Base-by-base conservation (phyloP, 2,888 invertebrate genomes). In the Mythimna lalbum region DNA sequence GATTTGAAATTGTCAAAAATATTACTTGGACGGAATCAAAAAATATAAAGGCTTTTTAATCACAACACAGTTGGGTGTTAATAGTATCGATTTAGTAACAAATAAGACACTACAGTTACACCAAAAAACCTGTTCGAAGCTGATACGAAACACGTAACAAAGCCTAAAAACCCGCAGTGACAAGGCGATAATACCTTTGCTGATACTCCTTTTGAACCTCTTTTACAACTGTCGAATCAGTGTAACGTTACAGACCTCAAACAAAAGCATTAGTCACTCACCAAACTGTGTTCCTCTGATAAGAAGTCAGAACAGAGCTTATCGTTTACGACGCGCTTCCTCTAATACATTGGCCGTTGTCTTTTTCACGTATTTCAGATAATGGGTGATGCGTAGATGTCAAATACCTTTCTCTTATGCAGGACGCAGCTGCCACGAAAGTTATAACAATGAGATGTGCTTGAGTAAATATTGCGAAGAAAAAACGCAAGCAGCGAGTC, bases 381-480 rank as follows among this genome's bases (percentile, higher is more conserved):
- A 88, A 88, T 81, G 81, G 76, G 78, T 66, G 71, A 77, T 78
- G 81, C 82, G 78, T 85, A 85, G 57, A 80, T 90, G 89, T 90
- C 91, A 89, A 87, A 90, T 88, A 90, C 88, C 87, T 86, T 87
- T 77, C 71, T 79, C 80, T 81, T 76, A 84, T 81, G 83, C 84
- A 80, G 76, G 79, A 84, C 86, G 89, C 93, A 93, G 91, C 92
- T 91, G 91, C 85, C 86, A 85, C 85, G 75, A 87, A 89, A 88
- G 88, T 87, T 76, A 91, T 90, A 90, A 92, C 91, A 91, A 90
- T 87, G 88, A 88, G 87, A 87, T 88, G 88, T 86, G 77, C 81
- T 83, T 87, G 88, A 84, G 88, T 91, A 91, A 92, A 92, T 90
- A 92, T 88, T 86, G 86, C 86, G 78, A 84, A 90, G 91, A 91